Base-by-base conservation (phyloP, 1,140 invertebrate genomes). In the Drosophila gunungcola region DNA sequence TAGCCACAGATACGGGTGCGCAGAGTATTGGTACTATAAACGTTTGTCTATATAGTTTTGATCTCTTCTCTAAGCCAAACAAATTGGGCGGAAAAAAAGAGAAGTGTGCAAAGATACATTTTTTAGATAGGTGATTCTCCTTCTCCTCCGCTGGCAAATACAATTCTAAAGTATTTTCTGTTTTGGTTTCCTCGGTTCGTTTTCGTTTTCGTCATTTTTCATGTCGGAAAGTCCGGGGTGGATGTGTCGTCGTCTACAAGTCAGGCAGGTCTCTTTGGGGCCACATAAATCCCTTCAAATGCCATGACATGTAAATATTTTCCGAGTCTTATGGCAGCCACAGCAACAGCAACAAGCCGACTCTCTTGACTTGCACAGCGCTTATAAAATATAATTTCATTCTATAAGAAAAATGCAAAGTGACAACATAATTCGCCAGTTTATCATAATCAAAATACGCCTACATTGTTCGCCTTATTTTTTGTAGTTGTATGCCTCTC, bases 371-470 rank as follows among this genome's bases (percentile, higher is more conserved):
- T 75, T 61, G 64, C 36, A 25, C 11, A 79, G 41, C 51, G 61
- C 79, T 56, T 88, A 84, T 89, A 88, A 89, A 89, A 89, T 80
- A 89, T 89, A 88, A 88, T 88, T 88, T 88, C 84, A 88, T 84
- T 84, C 83, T 88, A 84, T 89, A 89, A 78, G 84, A 89, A 89
- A 88, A 91, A 91, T 91, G 89, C 83, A 91, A 91, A 91, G 83
- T 91, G 89, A 91, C 89, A 91, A 91, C 89, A 91, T 91, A 91
- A 91, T 91, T 91, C 89, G 89, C 89, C 89, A 91, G 89, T 91
- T 91, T 91, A 91, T 91, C 89, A 91, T 91, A 91, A 91, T 91
- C 89, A 91, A 91, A 88, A 91, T 84, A 91, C 89, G 89, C 89
- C 89, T 84, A 91, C 89, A 89, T 88, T 85, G 68, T 75, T 67